Evolutionary conservation across 2,888 invertebrate species (phyloP), one percentile per base, ranked within the genome.

Genomic region (Perdita meconis): DNA sequence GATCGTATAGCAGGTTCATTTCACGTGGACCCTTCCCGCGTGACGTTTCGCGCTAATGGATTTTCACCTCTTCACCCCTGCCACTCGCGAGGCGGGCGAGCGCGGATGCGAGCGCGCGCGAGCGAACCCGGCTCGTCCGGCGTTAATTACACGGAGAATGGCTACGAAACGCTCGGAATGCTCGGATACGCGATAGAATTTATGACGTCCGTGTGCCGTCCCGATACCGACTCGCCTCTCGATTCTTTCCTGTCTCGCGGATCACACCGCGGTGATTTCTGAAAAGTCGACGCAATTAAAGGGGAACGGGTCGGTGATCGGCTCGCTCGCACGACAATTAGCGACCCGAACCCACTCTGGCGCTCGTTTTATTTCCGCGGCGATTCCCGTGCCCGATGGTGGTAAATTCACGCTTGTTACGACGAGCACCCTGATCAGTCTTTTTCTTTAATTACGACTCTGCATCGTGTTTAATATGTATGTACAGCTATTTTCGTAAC

Each of bases 61-160:
- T 86, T 80, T 84, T 85, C 85, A 85, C 85, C 85, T 85, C 85
- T 83, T 84, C 84, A 85, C 82, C 85, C 82, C 77, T 84, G 81
- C 75, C 69, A 69, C 76, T 82, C 76, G 72, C 63, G 47, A 30
- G 30, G 57, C 2, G 47, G 19, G 47, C 47, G 22, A 10, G 47
- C 19, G 47, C 47, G 22, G n/a, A n/a, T 69, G 57, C 2, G 47
- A 47, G 47, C 47, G 22, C 22, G 47, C 19, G 47, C 47, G 22
- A 16, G 19, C 44, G 44, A 19, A 61, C 44, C 72, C 84, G 80
- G 78, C 84, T 82, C 84, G 77, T 86, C 84, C 75, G 72, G 75
- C 76, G 82, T 85, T 85, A 85, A 85, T 85, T 85, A 85, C 82
- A 83, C 86, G 74, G 82, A 78, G 85, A 85, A 84, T 80, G 86